These are phyloP conservation scores for Baccha elongata DNA, from an alignment of 2,888 invertebrate species.

Conservation along the genomic window DNA sequence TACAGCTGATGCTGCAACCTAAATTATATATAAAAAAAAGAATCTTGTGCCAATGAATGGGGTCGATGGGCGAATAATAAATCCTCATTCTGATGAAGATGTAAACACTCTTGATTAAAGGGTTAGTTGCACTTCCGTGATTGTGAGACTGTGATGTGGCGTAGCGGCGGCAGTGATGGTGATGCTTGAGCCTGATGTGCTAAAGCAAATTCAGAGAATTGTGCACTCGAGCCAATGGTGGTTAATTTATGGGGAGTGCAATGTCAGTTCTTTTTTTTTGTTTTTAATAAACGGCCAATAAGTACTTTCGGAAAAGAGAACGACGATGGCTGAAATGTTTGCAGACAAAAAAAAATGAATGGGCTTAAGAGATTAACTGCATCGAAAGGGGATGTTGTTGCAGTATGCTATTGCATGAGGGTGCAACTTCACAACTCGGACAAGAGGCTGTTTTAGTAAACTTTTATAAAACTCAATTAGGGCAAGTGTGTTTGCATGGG, in stretches of 20 bases:
- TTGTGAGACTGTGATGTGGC: not conserved
- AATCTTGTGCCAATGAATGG: slow-evolving; percentile 38
- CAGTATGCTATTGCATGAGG: not conserved
- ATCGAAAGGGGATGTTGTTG: not conserved
- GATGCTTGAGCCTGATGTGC: not conserved
- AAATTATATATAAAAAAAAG: not conserved
- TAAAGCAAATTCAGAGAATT: slow-evolving; percentile 3
- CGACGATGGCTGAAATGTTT: not conserved
- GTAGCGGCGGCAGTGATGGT: not conserved
- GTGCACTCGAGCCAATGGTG: slow-evolving; percentile 22
- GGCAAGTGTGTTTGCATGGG: slow-evolving; percentile 29
- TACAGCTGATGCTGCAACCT: slow-evolving; percentile 11
- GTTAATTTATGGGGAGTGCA: slow-evolving; percentile 47
- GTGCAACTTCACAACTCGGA: slow-evolving; percentile 28
- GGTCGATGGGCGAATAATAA: slow-evolving; percentile 67
- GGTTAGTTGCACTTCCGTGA: slow-evolving; percentile 52
- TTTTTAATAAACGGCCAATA: slow-evolving; percentile 31
- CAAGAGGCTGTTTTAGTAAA: slow-evolving; percentile 15
- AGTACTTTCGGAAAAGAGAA: slow-evolving; percentile 21
- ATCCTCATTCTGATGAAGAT: slow-evolving; percentile 61
- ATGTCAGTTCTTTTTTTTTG: slow-evolving; percentile 3
- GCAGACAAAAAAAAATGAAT: slow-evolving; percentile 7
- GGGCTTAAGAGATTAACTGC: slow-evolving; percentile 22
- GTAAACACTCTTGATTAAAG: slow-evolving; percentile 63
- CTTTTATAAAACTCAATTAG: slow-evolving; percentile 35